These are phyloP conservation scores for Labeo calbasu DNA, from an alignment of 2,797 vertebrate species.

Conservation along the genomic window DNA sequence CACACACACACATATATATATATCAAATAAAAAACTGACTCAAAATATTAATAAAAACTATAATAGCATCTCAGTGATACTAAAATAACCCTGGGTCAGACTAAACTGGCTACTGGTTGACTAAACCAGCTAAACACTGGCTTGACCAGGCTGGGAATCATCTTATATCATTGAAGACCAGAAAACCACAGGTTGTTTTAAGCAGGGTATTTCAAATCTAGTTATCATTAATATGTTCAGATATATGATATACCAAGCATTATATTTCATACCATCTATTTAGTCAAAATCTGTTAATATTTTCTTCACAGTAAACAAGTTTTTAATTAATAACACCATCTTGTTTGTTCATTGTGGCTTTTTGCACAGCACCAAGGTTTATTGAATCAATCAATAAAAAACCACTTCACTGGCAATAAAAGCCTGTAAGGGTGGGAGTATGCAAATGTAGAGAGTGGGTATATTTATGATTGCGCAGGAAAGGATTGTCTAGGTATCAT, in stretches of 20 bases:
- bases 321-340: neutral
- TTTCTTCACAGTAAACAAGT: neutral
- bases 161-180: too few relatives aligned
- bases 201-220: too few relatives aligned
- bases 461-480: slow-evolving; percentile 30
- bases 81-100: too few relatives aligned
- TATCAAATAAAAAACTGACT: too few relatives aligned
- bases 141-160: too few relatives aligned
- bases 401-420: neutral
- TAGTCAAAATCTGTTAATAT: neutral
- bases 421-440: slow-evolving; percentile 9
- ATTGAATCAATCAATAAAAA: slow-evolving; percentile 12
- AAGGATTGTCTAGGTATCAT: slow-evolving; percentile 2
- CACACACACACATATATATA: too few relatives aligned
- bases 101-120: too few relatives aligned
- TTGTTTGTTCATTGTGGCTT: neutral
- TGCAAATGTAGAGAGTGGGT: slow-evolving; percentile 29
- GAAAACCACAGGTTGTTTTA: too few relatives aligned
- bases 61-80: too few relatives aligned
- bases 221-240: neutral
- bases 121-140: too few relatives aligned
- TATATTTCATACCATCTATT: neutral
- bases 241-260: neutral
- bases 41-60: too few relatives aligned
- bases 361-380: neutral